phyloP scores from a whole-genome alignment of 1,140 invertebrate species.

The Polyergus mexicanus region DNA sequence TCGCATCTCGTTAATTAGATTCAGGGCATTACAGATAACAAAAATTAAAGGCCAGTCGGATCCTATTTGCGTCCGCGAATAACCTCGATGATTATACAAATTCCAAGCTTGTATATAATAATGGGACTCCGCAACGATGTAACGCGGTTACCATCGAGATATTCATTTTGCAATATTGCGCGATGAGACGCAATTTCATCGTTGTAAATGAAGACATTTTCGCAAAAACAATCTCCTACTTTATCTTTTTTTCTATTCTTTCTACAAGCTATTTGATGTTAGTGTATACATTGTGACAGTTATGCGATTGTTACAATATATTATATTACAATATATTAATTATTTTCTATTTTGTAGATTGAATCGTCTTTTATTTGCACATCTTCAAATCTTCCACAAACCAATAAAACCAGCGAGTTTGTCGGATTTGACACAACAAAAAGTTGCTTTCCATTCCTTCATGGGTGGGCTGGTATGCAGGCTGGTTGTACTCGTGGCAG shows the following conservation, averaged over 20 bases:
- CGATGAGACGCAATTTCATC: slow-evolving; percentile 38
- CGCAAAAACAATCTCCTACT: slow-evolving; percentile 8
- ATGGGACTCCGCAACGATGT: slow-evolving; percentile 30
- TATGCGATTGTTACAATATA: background rate
- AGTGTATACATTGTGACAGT: background rate
- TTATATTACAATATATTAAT: background rate
- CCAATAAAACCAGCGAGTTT: background rate
- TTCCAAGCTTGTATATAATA: slow-evolving; percentile 4
- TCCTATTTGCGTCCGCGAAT: background rate
- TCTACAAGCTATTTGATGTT: background rate
- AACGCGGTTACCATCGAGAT: slow-evolving; percentile 30
- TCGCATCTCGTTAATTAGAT: slow-evolving; percentile 2
- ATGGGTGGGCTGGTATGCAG: slow-evolving; percentile 82
- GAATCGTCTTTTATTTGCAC: background rate
- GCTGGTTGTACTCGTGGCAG: slow-evolving; percentile 76
- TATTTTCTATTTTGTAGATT: background rate
- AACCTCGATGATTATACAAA: slow-evolving; percentile 12
- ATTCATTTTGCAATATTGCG: slow-evolving; percentile 44
- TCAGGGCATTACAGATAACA: background rate
- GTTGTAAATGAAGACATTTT: slow-evolving; percentile 25
- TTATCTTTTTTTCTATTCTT: background rate
- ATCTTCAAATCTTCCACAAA: slow-evolving; percentile 1
- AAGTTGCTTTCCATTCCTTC: slow-evolving; percentile 81
- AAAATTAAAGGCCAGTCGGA: background rate
- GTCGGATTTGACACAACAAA: slow-evolving; percentile 46